These are phyloP conservation scores for Pyrgus malvae DNA, from an alignment of 2,888 invertebrate genomes.

Conservation along the genomic window DNA sequence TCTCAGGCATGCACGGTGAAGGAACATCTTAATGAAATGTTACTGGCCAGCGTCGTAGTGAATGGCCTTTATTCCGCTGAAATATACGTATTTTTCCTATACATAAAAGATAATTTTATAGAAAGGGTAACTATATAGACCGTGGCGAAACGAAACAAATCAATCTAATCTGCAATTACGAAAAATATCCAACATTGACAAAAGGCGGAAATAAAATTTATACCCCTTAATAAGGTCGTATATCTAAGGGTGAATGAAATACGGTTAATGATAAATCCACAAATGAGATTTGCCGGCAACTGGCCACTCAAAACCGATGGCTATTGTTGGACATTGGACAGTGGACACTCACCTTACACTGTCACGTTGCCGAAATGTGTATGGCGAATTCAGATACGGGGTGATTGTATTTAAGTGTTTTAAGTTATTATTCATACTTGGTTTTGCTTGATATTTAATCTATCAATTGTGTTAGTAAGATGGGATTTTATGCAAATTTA, in stretches of 20 bases:
- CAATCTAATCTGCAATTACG: conserved; percentile 17
- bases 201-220: conserved; percentile 75
- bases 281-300: conserved; percentile 81
- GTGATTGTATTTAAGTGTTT: conserved; percentile 37
- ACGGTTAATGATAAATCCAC: conserved; percentile 81
- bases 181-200: conserved; percentile 51
- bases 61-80: too few species aligned
- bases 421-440: neutral
- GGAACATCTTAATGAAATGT: too few species aligned
- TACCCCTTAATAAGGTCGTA: conserved; percentile 74
- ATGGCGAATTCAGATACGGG: conserved; percentile 45
- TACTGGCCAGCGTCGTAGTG: too few species aligned
- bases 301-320: conserved; percentile 75
- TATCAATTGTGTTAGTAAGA: too few species aligned
- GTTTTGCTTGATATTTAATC: too few species aligned
- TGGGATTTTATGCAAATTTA: too few species aligned
- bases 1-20: too few species aligned
- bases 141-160: conserved; percentile 13
- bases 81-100: too few species aligned
- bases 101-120: too few species aligned
- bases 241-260: conserved; percentile 76
- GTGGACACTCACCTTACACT: conserved; percentile 77
- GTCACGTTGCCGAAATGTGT: conserved; percentile 62
- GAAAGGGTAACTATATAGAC: conserved; percentile 2
- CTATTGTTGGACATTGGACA: conserved; percentile 73